These are phyloP conservation scores for Autographa pulchrina DNA, from an alignment of 2,888 invertebrate genomes.

Conservation along the genomic window DNA sequence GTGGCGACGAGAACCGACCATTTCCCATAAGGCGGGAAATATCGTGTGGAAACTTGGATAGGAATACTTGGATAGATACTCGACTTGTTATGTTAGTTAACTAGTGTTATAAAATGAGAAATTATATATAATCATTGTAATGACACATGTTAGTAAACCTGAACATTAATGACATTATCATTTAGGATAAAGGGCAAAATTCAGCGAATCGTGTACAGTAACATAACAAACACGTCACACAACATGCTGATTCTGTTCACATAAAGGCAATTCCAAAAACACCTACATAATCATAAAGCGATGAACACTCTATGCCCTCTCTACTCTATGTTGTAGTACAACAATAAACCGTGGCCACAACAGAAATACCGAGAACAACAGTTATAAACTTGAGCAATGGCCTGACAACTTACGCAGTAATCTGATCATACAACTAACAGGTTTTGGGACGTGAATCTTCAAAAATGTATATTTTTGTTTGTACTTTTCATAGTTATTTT, in stretches of 20 bases:
- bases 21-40: not conserved
- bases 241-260: too few species aligned
- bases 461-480: slow-evolving; percentile 10
- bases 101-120: too few species aligned
- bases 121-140: too few species aligned
- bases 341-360: slow-evolving; percentile 30
- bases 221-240: too few species aligned
- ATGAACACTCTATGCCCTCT: not conserved
- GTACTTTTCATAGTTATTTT: not conserved
- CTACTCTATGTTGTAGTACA: slow-evolving; percentile 13
- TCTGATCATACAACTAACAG: slow-evolving; percentile 38
- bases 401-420: slow-evolving; percentile 57
- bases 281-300: not conserved
- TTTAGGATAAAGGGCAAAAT: too few species aligned
- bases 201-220: too few species aligned
- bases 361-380: slow-evolving; percentile 41
- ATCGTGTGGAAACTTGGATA: not conserved
- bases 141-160: too few species aligned
- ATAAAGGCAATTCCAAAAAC: too few species aligned
- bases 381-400: slow-evolving; percentile 34
- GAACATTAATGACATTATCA: too few species aligned
- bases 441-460: slow-evolving; percentile 37
- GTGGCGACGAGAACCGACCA: not conserved
- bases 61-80: too few species aligned
- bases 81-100: too few species aligned